Evolutionary conservation across 2,888 invertebrate species (phyloP).

Genomic region (Metallyticus violacea): DNA sequence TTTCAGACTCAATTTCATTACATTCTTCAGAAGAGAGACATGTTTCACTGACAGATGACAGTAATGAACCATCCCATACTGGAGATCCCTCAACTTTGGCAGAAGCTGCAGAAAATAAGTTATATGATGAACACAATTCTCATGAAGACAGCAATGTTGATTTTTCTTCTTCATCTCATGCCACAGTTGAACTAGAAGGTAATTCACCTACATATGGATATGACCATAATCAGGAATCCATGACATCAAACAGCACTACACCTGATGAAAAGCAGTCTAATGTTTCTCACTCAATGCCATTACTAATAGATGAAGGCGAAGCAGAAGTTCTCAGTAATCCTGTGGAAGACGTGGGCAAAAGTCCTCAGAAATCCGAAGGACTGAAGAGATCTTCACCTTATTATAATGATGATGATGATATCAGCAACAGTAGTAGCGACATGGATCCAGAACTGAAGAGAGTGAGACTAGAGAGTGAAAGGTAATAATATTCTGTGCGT

Average conservation of each 20-base stretch:
- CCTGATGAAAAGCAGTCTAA: not conserved
- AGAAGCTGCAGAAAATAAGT: not conserved
- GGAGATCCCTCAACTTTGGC: not conserved
- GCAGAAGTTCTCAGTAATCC: not conserved
- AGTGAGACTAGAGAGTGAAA: not conserved
- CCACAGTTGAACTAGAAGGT: not conserved
- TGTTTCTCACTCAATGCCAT: constrained; percentile 16
- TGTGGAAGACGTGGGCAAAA: not conserved
- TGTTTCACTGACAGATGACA: not conserved
- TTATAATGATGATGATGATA: not conserved
- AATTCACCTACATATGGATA: not conserved
- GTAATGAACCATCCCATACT: not conserved
- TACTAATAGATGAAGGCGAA: constrained; percentile 1
- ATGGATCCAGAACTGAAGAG: not conserved
- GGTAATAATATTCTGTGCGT: not conserved
- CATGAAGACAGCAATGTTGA: not conserved
- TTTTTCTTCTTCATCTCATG: not conserved
- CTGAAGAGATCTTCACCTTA: not conserved
- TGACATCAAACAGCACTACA: not conserved
- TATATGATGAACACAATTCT: not conserved
- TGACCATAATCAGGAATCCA: not conserved
- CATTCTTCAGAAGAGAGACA: not conserved
- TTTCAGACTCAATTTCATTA: not conserved
- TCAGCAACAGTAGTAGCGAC: not conserved
- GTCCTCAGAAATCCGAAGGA: not conserved